These are phyloP conservation scores for Rachycentron canadum DNA, from an alignment of 2,797 vertebrate genomes.

Conservation along the genomic window DNA sequence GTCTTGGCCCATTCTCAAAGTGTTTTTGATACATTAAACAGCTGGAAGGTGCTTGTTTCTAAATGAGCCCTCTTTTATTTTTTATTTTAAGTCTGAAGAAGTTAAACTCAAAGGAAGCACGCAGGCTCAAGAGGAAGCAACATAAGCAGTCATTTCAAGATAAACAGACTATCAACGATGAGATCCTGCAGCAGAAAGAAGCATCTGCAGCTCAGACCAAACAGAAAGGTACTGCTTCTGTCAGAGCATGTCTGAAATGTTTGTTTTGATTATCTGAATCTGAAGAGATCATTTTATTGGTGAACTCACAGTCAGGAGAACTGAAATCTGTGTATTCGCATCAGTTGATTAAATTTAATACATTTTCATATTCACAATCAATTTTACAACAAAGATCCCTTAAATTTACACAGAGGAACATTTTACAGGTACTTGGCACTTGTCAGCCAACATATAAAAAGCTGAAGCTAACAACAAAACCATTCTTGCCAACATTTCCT, in stretches of 20 bases:
- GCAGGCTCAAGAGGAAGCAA: conserved; percentile 81
- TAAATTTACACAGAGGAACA: too few relatives aligned
- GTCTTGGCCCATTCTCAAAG: background rate
- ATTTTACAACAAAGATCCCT: too few relatives aligned
- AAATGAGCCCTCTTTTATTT: background rate
- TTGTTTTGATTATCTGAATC: background rate
- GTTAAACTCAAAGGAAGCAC: conserved; percentile 89
- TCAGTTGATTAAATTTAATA: background rate
- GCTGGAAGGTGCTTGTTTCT: background rate
- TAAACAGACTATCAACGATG: conserved; percentile 14
- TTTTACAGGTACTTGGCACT: too few relatives aligned
- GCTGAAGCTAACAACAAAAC: too few relatives aligned
- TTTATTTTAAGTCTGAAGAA: conserved; percentile 86
- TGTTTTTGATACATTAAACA: background rate
- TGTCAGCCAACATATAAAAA: too few relatives aligned
- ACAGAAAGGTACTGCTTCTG: conserved; percentile 67
- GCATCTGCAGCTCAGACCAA: conserved; percentile 9
- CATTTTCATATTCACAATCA: background rate
- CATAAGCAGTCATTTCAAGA: conserved; percentile 72
- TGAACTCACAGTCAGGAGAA: background rate
- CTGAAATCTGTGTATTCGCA: background rate
- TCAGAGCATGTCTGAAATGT: background rate
- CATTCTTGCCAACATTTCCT: too few relatives aligned
- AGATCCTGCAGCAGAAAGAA: conserved; percentile 47
- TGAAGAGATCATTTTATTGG: background rate